These are phyloP conservation scores for Chloroclystis v-ata DNA, from an alignment of 2,888 invertebrate genomes.

Conservation along the genomic window DNA sequence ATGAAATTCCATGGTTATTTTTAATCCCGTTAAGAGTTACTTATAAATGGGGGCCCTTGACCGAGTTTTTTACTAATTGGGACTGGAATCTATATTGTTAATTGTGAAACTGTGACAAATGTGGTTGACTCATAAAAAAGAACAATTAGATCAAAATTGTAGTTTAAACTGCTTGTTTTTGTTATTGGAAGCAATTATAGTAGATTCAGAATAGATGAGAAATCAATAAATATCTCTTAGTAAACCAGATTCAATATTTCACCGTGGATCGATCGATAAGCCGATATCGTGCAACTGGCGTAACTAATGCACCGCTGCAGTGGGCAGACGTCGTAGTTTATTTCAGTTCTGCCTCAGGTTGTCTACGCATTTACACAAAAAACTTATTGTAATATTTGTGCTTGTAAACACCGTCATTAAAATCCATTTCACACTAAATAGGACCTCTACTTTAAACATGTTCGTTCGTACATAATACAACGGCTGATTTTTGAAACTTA, in stretches of 20 bases:
- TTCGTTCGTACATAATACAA: too few relatives aligned
- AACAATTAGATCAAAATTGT: too few relatives aligned
- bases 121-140: too few relatives aligned
- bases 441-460: too few relatives aligned
- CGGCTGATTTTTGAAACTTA: too few relatives aligned
- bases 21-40: constrained; percentile 3
- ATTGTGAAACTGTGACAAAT: not conserved
- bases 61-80: constrained; percentile 21
- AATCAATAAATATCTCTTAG: not conserved
- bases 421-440: too few relatives aligned
- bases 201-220: too few relatives aligned
- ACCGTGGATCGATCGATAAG: constrained; percentile 22
- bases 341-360: constrained; percentile 26
- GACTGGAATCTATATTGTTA: too few relatives aligned
- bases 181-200: too few relatives aligned
- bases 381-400: not conserved
- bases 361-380: constrained; percentile 21
- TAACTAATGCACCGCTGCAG: constrained; percentile 29
- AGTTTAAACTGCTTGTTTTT: too few relatives aligned
- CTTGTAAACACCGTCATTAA: not conserved
- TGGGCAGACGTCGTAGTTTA: constrained; percentile 25
- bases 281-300: constrained; percentile 23
- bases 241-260: constrained; percentile 6
- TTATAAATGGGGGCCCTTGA: constrained; percentile 27
- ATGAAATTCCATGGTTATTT: constrained; percentile 21